A percentile compares a stretch with the other conserved stretches of the same genome.
These are phyloP conservation scores for Bufo bufo DNA, from an alignment of 2,113 vertebrate genomes.

Conservation along the genomic window DNA sequence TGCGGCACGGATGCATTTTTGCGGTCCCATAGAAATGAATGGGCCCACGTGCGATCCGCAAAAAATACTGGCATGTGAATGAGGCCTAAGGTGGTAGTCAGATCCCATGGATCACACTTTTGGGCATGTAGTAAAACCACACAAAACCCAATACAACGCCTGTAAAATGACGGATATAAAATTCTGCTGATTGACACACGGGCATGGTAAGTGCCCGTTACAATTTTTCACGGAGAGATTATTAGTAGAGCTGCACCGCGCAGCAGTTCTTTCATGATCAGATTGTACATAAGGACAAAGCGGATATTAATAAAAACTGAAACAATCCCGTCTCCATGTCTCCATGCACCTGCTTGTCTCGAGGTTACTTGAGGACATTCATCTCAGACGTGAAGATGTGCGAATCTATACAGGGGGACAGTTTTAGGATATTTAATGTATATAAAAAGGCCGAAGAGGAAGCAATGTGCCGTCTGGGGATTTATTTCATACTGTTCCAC, in stretches of 20 bases:
- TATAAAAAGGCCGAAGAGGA: not conserved
- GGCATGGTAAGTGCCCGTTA: too few species aligned
- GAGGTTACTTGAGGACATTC: constrained; percentile 18
- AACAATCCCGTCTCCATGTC: not conserved
- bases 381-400: not conserved
- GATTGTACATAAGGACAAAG: not conserved
- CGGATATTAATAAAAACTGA: not conserved
- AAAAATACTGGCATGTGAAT: too few species aligned
- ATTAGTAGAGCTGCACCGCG: not conserved
- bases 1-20: too few species aligned
- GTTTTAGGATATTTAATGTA: constrained; percentile 18
- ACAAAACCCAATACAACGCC: too few species aligned
- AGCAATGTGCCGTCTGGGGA: constrained; percentile 1
- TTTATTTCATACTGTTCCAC: not conserved
- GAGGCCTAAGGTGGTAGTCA: too few species aligned
- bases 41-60: too few species aligned
- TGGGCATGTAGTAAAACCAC: too few species aligned
- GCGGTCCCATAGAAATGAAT: too few species aligned
- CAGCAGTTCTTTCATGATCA: not conserved
- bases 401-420: constrained; percentile 16
- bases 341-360: not conserved
- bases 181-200: too few species aligned
- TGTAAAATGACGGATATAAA: too few species aligned
- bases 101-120: too few species aligned
- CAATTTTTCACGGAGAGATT: not conserved